Evolutionary conservation across 2,888 invertebrate genomes (phyloP), one percentile per base, ranked within the genome.

Genomic region (Stictocephala bisonia): DNA sequence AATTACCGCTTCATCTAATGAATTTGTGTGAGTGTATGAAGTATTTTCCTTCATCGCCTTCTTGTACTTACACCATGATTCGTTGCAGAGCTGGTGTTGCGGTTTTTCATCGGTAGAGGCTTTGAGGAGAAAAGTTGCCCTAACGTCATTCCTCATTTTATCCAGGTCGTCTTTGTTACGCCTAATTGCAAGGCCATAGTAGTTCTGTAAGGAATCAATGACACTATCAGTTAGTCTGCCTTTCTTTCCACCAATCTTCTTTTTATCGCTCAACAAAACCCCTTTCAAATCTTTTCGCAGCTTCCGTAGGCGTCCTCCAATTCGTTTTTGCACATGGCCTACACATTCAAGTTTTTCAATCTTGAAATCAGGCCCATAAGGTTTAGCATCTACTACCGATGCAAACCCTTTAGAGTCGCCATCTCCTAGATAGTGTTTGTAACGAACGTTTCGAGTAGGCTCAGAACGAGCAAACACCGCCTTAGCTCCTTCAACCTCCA

Each of bases 141-240:
- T 80, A 53, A 80, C 73, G 6, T 72, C 79, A 51, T 75, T 77
- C 48, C 77, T 79, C 78, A 80, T 79, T 9, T 75, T 68, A 31
- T 77, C 78, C 6, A 74, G 48, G 11, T 76, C 75, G 69, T 79
- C 53, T 13, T 74, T 56, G 68, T 79, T 75, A 6, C 74, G 50
- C 31, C 78, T 60, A 60, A 80, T 80, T 13, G 79, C 79, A 7
- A 77, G 31, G 11, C 80, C 79, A 71, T 80, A 80, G 71, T 76
- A 80, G 13, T 68, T 72, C 20, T 77, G 77, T 35, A 81, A 41
- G 58, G 77, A 72, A 24, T 77, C 71, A 20, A 80, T 79, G 11
- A 77, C 26, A 56, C 73, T 69, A 15, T 78, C 77, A 9, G 77
- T 78, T 20, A 81, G 68, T 58, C 78, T 56, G 13, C 56, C 29